Evolutionary conservation across 2,113 vertebrate species (phyloP), one percentile per base, ranked within the genome.

Genomic region (Pedetes capensis): DNA sequence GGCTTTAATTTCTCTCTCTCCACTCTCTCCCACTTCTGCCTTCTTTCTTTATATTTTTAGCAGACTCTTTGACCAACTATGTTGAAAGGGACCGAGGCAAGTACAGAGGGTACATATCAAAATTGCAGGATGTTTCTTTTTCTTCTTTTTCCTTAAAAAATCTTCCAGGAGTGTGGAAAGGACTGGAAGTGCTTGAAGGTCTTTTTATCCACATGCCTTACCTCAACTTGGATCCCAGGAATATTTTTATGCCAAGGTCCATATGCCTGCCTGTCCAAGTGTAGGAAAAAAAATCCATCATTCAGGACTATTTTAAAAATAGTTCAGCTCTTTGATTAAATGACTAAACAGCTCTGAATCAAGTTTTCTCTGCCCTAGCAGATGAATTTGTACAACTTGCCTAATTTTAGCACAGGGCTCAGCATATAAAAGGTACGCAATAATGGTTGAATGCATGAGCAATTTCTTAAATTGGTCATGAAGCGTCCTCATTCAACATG

Each of bases 11-110:
- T 63, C 55, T 94, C 14, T 83, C 5, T 20, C 29, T 27, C 18
- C 59, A 32, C 2, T 10, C 13, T 20, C 22, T 18, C 9, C 27
- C 5, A 4, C 2, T 0, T 64, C 25, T 39, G 39, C 6, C 51
- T 76, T 53, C 61, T 81, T 82, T 69, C 71, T 20, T 79, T 91
- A n/a, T 95, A 91, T 95, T 94, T 95, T 95, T 97, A 93, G 75
- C 55, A 49, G 61, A 79, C 42, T 86, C 29, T 72, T 79, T 61
- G 80, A 87, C 37, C 87, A 81, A 63, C 47, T 32, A 18, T 6
- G 18, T 64, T 68, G 44, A 37, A 91, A 61, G 79, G 89, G 75
- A 89, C 34, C 81, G 71, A 84, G 18, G 6, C 27, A 84, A 84
- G 87, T 39, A 75, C 80, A 72, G 71, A 89, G 71, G 53, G 53